Percentiles rank a stretch among this genome's conserved stretches.
Evolutionary conservation across 2,888 invertebrate species (phyloP).

Genomic region (Osedax fenrisi): DNA sequence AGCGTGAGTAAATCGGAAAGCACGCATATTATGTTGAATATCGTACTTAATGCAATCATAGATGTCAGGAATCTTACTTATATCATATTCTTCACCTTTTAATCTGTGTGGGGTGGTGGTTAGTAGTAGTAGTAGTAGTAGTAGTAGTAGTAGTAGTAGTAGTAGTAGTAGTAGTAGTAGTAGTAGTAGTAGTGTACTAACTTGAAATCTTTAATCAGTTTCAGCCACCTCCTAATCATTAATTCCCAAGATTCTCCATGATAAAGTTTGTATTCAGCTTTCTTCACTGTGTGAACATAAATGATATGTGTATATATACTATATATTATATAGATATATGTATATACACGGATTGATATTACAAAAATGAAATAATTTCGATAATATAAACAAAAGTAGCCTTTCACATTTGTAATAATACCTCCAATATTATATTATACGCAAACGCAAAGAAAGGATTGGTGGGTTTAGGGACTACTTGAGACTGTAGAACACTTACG

Average conservation of each 20-base stretch:
- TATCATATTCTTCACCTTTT: conserved; percentile 75
- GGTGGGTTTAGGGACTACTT: no score
- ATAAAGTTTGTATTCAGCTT: conserved; percentile 60
- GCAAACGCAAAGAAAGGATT: no score
- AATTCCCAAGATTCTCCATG: conserved; percentile 98
- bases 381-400: no score
- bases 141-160: conserved; percentile 27
- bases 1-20: conserved; percentile 61
- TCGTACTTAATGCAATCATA: conserved; percentile 98
- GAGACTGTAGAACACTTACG: no score
- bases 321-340: no score
- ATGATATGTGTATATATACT: no score
- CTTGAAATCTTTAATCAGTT: conserved; percentile 89
- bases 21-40: conserved; percentile 90
- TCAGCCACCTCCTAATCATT: conserved; percentile 91
- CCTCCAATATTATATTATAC: no score
- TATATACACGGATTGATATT: no score
- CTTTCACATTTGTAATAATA: no score
- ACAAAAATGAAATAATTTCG: no score
- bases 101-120: conserved; percentile 50
- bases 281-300: not conserved
- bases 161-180: conserved; percentile 23
- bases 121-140: conserved; percentile 26
- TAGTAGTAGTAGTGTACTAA: conserved; percentile 20
- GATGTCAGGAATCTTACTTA: conserved; percentile 96